Percentiles rank a stretch among this genome's conserved stretches.
These are phyloP conservation scores for Neocrepidodera transversa DNA, from an alignment of 2,888 invertebrate genomes.

Conservation along the genomic window DNA sequence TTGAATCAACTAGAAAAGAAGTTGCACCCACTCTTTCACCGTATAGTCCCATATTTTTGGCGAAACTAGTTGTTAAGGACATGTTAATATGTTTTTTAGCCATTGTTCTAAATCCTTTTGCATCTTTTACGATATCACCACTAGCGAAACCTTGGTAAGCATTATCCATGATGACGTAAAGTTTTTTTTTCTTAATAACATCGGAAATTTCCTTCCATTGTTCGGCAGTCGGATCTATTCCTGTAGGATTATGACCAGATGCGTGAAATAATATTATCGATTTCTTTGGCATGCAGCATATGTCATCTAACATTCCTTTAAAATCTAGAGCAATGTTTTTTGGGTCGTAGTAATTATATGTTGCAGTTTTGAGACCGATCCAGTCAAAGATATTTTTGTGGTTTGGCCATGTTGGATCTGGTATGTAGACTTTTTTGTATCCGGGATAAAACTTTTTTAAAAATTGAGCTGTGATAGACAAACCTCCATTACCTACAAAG, in stretches of 20 bases:
- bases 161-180: constrained; percentile 72
- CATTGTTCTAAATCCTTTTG: constrained; percentile 66
- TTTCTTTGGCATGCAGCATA: constrained; percentile 68
- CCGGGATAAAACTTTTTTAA: constrained; percentile 64
- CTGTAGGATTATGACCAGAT: constrained; percentile 74
- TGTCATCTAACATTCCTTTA: constrained; percentile 68
- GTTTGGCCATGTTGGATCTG: constrained; percentile 74
- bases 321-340: constrained; percentile 72
- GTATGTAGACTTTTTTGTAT: constrained; percentile 67
- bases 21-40: constrained; percentile 72
- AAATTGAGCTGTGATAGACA: constrained; percentile 69
- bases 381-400: constrained; percentile 71
- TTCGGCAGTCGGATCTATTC: constrained; percentile 66
- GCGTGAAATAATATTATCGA: constrained; percentile 70
- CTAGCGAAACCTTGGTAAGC: constrained; percentile 71
- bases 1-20: constrained; percentile 62
- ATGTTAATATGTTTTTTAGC: constrained; percentile 66
- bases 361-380: constrained; percentile 53
- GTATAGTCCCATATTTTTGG: constrained; percentile 75
- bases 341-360: constrained; percentile 69
- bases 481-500: constrained; percentile 72
- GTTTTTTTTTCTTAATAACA: constrained; percentile 63
- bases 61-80: constrained; percentile 65
- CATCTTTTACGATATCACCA: constrained; percentile 68
- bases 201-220: constrained; percentile 71